Conservation (phyloP, 2,797 vertebrate genomes). For the Poeciliopsis infans region DNA sequence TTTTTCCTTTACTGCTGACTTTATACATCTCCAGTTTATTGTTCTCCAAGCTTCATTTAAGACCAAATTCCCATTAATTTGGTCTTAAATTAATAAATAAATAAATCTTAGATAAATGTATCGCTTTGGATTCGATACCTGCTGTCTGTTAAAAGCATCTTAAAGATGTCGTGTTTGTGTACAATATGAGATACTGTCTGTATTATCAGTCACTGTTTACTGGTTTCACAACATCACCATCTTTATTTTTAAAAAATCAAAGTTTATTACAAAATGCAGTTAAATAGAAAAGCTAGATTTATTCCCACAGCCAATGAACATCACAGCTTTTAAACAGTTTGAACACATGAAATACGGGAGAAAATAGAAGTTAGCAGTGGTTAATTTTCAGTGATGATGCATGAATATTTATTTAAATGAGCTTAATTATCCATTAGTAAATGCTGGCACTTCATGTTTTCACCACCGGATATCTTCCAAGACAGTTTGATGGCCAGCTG, state of each 20-base stretch:
- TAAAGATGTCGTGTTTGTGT: neutral
- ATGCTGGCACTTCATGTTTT: neutral
- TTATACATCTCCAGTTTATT: neutral
- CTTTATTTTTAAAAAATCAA: neutral
- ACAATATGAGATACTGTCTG: neutral
- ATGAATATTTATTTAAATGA: neutral
- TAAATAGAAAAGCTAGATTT: neutral
- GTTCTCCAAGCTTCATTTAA: neutral
- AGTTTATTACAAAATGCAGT: neutral
- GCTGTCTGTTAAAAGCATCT: neutral
- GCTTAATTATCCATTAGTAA: neutral
- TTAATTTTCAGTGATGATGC: neutral
- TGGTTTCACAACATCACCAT: neutral
- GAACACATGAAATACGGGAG: neutral
- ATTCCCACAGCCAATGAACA: neutral
- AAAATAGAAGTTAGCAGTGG: neutral
- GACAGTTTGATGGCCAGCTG: neutral
- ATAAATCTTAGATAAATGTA: too few relatives aligned
- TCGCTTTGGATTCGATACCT: neutral
- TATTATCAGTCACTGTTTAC: neutral
- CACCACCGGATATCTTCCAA: neutral
- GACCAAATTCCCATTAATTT: neutral
- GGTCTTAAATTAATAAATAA: too few relatives aligned
- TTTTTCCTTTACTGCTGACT: slow-evolving; percentile 1
- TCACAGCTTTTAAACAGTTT: neutral